phyloP scores from a whole-genome alignment of 2,797 vertebrate genomes.

The Chaunax sp. region DNA sequence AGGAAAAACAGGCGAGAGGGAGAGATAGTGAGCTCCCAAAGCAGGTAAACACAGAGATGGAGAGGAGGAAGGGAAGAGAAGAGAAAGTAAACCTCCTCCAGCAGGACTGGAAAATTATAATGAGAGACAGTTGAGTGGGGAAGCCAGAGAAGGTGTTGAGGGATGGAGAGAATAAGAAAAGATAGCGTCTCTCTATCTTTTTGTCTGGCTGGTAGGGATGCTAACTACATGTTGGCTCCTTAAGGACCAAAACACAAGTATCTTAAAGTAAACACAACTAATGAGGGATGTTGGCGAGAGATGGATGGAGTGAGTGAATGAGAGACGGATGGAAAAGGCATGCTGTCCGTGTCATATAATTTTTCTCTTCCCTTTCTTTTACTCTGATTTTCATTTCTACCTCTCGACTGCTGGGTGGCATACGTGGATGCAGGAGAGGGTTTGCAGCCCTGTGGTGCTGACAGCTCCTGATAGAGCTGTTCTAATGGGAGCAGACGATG shows the following conservation, averaged over 20 bases:
- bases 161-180: slow-evolving; percentile 29
- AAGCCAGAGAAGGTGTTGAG: slow-evolving; percentile 32
- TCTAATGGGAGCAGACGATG: slow-evolving; percentile 76
- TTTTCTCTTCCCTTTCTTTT: slow-evolving; percentile 1
- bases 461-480: slow-evolving; percentile 76
- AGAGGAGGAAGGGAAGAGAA: slow-evolving; percentile 29
- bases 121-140: slow-evolving; percentile 31
- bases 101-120: slow-evolving; percentile 42
- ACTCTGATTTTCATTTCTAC: neutral
- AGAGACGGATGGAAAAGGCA: slow-evolving; percentile 4
- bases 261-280: slow-evolving; percentile 49
- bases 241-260: slow-evolving; percentile 45
- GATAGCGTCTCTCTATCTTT: slow-evolving; percentile 8
- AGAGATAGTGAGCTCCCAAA: slow-evolving; percentile 41
- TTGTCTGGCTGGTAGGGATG: slow-evolving; percentile 28
- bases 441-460: slow-evolving; percentile 45
- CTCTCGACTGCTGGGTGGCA: slow-evolving; percentile 23
- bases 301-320: slow-evolving; percentile 9
- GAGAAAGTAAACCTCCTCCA: slow-evolving; percentile 47
- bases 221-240: slow-evolving; percentile 47
- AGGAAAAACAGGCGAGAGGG: slow-evolving; percentile 12
- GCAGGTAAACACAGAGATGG: slow-evolving; percentile 49
- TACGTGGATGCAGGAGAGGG: slow-evolving; percentile 17
- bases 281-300: slow-evolving; percentile 41
- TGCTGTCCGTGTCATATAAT: neutral